These are phyloP conservation scores for Deilephila elpenor DNA, from an alignment of 2,888 invertebrate species.

Conservation along the genomic window DNA sequence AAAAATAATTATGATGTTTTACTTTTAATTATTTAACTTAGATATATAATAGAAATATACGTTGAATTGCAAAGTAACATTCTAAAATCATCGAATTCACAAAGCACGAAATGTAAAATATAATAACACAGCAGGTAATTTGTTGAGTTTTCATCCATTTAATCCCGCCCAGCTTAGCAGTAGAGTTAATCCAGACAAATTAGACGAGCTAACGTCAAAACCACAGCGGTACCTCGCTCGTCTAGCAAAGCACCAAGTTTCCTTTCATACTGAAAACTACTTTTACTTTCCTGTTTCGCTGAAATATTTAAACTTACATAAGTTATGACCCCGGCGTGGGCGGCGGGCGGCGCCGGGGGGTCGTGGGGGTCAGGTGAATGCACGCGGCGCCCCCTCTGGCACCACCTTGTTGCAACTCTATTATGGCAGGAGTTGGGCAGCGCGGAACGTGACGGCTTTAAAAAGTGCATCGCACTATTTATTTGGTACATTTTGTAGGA, in stretches of 20 bases:
- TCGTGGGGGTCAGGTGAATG: slow-evolving; percentile 62
- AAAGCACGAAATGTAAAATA: neutral
- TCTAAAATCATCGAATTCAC: neutral
- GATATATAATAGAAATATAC: too few relatives aligned
- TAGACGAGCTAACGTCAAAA: slow-evolving; percentile 33
- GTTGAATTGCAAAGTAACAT: neutral
- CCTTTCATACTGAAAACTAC: slow-evolving; percentile 51
- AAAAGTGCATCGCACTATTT: slow-evolving; percentile 56
- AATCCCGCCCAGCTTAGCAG: slow-evolving; percentile 19
- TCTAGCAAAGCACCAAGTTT: slow-evolving; percentile 29
- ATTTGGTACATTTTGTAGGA: slow-evolving; percentile 53
- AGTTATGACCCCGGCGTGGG: slow-evolving; percentile 57
- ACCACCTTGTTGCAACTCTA: slow-evolving; percentile 47
- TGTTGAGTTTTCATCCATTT: slow-evolving; percentile 6
- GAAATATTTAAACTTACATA: slow-evolving; percentile 81
- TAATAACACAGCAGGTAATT: neutral
- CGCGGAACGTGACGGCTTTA: slow-evolving; percentile 35
- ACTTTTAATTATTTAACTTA: too few relatives aligned
- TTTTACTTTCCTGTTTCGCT: slow-evolving; percentile 72
- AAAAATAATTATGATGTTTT: neutral
- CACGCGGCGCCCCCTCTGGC: slow-evolving; percentile 48
- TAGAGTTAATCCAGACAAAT: slow-evolving; percentile 46
- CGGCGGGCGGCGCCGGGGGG: slow-evolving; percentile 39
- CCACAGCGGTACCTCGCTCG: neutral
- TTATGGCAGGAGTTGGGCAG: slow-evolving; percentile 41